These are phyloP conservation scores for Drosophila ercepeae DNA, from an alignment of 1,140 invertebrate genomes.

Conservation along the genomic window DNA sequence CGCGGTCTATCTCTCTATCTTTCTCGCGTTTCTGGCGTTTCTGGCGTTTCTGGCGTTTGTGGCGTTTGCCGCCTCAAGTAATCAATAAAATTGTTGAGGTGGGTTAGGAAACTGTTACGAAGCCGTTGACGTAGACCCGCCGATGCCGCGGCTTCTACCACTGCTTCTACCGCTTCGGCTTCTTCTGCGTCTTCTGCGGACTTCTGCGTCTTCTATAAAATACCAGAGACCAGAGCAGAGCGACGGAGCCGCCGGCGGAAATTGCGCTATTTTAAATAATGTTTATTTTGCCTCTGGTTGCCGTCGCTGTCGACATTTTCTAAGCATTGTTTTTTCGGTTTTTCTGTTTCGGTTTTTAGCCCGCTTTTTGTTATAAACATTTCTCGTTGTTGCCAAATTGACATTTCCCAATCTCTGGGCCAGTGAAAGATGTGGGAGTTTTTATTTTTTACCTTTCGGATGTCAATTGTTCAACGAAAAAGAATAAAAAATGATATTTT, in stretches of 20 bases:
- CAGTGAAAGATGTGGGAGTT: slow-evolving; percentile 56
- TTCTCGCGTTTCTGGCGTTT: not conserved
- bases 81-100: slow-evolving; percentile 84
- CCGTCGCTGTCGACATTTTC: slow-evolving; percentile 16
- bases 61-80: slow-evolving; percentile 77
- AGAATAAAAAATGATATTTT: not conserved
- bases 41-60: slow-evolving; percentile 1
- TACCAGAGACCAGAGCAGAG: slow-evolving; percentile 8
- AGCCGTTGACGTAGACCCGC: slow-evolving; percentile 56
- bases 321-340: slow-evolving; percentile 24
- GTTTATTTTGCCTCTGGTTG: slow-evolving; percentile 67
- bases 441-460: not conserved
- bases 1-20: slow-evolving; percentile 27
- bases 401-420: slow-evolving; percentile 66
- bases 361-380: slow-evolving; percentile 61
- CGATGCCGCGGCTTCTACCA: slow-evolving; percentile 11
- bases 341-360: no score
- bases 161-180: slow-evolving; percentile 14
- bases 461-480: not conserved
- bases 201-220: slow-evolving; percentile 43
- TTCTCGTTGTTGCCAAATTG: slow-evolving; percentile 73
- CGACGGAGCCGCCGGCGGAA: slow-evolving; percentile 61
- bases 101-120: slow-evolving; percentile 84
- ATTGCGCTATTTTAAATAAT: slow-evolving; percentile 83
- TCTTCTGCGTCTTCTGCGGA: slow-evolving; percentile 41